Conservation (phyloP, 1,140 invertebrate genomes). For the Ceratina calcarata region DNA sequence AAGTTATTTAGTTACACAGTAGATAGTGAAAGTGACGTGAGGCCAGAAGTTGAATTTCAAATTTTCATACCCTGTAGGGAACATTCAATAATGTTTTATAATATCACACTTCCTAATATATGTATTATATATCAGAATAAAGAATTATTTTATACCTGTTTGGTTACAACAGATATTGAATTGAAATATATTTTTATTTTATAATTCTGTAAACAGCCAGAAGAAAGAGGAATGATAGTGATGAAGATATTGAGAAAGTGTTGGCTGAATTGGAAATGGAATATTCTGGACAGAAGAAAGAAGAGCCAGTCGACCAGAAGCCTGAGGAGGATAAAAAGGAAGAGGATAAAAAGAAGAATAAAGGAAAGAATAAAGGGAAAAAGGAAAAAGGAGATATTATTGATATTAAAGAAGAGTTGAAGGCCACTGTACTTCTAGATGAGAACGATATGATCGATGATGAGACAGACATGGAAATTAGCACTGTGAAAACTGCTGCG, state of each 20-base stretch:
- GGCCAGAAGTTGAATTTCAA: not conserved
- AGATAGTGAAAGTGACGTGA: constrained; percentile 37
- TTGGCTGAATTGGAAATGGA: constrained; percentile 90
- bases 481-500: constrained; percentile 89
- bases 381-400: constrained; percentile 75
- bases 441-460: constrained; percentile 73
- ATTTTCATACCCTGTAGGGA: constrained; percentile 12
- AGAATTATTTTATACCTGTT: not conserved
- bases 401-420: constrained; percentile 77
- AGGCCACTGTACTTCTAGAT: not conserved
- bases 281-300: constrained; percentile 83
- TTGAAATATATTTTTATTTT: not conserved
- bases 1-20: constrained; percentile 17
- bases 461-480: constrained; percentile 74
- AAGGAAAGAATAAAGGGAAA: constrained; percentile 76
- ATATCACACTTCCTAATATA: not conserved
- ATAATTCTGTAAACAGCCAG: constrained; percentile 71
- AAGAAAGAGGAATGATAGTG: constrained; percentile 89
- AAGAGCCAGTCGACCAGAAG: constrained; percentile 62
- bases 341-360: constrained; percentile 79
- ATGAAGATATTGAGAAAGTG: constrained; percentile 92
- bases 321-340: constrained; percentile 72
- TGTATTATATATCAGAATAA: constrained; percentile 4
- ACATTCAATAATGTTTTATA: not conserved
- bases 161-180: not conserved